Base-by-base conservation (phyloP, 2,888 invertebrate species). In the Philereme vetulata region DNA sequence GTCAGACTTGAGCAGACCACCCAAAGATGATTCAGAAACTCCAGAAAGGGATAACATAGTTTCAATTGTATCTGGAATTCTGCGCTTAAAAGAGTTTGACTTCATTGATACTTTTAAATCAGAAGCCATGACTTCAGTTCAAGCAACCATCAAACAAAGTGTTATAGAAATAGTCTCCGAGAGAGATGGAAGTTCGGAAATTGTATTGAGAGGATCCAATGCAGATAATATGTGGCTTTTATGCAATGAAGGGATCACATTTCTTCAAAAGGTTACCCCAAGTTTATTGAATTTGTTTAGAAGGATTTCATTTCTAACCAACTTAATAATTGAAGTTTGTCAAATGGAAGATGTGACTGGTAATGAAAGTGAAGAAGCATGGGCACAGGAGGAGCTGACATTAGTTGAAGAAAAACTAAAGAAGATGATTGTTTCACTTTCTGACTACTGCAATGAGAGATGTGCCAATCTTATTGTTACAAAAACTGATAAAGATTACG, bases 361-460 rank as follows among this genome's bases (percentile, higher is more conserved):
- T 34, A 93, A 90, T 78, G 93, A 95, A 60, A 93, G 93, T 62
- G 96, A 96, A 77, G 94, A 95, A 60, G 94, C 96, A 80, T 93
- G 98, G 71, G 93, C 94, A 0, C 85, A 93, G 9, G 94, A 94
- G 35, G 97, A 98, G 76, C 93, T 96, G 71, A 83, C 85, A 54
- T 93, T 94, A 62, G 95, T 97, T 5, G 94, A 94, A 63, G 92
- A 93, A 8, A 96, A 96, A 82, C 87, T 98, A 51, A 94, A 94
- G 64, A 96, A 97, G 75, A 93, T 98, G 80, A 91, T 98, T 50
- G 93, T 94, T 44, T 95, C 96, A n/a, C 94, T 98, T 46, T 97
- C 97, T 82, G 97, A 98, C 87, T 97, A 96, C 81, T 97, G 98
- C 72, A 97, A 98, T 84, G 98, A 99, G 81, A 93, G 98, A 67